Evolutionary conservation across 2,797 vertebrate species (phyloP), one percentile per base, ranked within the genome.

Genomic region (Enteromius paludinosus): DNA sequence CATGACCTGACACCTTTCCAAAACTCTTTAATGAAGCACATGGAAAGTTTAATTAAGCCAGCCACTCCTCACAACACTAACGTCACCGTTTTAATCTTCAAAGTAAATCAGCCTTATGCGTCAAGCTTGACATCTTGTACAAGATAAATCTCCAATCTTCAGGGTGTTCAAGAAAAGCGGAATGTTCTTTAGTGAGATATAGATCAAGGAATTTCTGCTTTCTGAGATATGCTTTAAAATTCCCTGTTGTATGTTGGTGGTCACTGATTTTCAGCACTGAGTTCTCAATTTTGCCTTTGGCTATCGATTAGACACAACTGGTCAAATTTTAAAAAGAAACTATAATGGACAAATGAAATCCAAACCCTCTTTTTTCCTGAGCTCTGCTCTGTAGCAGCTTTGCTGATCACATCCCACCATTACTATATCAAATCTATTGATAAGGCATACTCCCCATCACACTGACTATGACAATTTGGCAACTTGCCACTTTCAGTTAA

Each of bases 261-360:
- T 82, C 80, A 56, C 11, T 33, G 23, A n/a, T n/a, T n/a, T n/a
- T n/a, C n/a, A n/a, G n/a, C n/a, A n/a, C n/a, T n/a, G n/a, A n/a
- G n/a, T n/a, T n/a, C n/a, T n/a, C n/a, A n/a, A n/a, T n/a, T n/a
- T n/a, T n/a, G n/a, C n/a, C n/a, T n/a, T n/a, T n/a, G n/a, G n/a
- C n/a, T n/a, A n/a, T n/a, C n/a, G n/a, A n/a, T n/a, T n/a, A n/a
- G n/a, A n/a, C n/a, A n/a, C n/a, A n/a, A n/a, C 12, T 71, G 75
- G 71, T 68, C 79, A 66, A 73, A 73, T 25, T 52, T 81, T 81
- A 45, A 73, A 73, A 59, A 81, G 59, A 43, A 72, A 73, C 30
- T 28, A 72, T 73, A 23, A 81, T 28, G n/a, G 56, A 72, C n/a
- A 59, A 12, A 52, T 65, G 79, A 81, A 81, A 41, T 30, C 12